Conservation (phyloP, 1,140 invertebrate species). For the Drosophila repletoides region DNA sequence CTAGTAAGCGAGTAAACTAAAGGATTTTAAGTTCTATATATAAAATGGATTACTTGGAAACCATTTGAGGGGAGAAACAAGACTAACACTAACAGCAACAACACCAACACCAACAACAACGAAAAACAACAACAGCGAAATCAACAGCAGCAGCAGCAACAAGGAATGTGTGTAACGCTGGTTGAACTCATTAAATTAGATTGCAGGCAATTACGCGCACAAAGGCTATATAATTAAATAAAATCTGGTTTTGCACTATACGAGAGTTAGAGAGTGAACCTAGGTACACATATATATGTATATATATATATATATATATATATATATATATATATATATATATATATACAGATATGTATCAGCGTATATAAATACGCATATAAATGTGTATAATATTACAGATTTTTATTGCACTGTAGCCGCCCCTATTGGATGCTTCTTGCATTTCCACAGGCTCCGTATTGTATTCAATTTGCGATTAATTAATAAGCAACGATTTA, state of each 20-base stretch:
- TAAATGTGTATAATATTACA: too few species aligned
- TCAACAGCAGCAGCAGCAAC: background rate
- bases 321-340: background rate
- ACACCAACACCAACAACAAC: background rate
- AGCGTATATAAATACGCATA: too few species aligned
- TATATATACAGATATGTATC: too few species aligned
- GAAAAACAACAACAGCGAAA: background rate
- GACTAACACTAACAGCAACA: too few species aligned
- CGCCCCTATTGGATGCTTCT: conserved; percentile 1
- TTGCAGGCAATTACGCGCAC: conserved; percentile 41
- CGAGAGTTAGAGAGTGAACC: background rate
- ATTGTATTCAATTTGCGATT: conserved; percentile 52
- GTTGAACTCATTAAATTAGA: conserved; percentile 51
- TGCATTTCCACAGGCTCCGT: too few species aligned
- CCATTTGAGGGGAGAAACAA: too few species aligned
- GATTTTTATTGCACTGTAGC: too few species aligned
- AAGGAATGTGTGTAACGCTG: background rate
- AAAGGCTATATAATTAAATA: conserved; percentile 45
- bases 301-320: background rate
- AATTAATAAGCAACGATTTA: conserved; percentile 76
- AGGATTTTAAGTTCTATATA: too few species aligned
- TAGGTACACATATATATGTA: background rate
- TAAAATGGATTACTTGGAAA: too few species aligned
- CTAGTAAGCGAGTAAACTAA: too few species aligned
- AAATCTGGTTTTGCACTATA: conserved; percentile 8